Evolutionary conservation across 2,113 vertebrate species (phyloP), one percentile per base, ranked within the genome.

Genomic region (Vimba vimba): DNA sequence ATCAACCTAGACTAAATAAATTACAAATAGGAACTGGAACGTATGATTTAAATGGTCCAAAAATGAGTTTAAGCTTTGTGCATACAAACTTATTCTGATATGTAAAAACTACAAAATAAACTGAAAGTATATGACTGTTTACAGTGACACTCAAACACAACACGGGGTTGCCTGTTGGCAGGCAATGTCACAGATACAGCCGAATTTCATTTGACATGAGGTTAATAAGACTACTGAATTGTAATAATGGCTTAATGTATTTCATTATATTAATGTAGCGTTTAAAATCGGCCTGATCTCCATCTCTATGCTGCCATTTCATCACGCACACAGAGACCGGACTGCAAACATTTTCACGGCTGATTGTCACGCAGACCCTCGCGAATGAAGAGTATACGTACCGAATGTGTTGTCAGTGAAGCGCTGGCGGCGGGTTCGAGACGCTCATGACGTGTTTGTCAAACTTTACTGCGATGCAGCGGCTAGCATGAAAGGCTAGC

Each of bases 391-490:
- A 91, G 89, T 10, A 73, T 83, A 83, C 82, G 33, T 83, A 83
- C 82, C 82, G 30, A 50, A 25, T 83, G 47, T 83, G 68, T 59
- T 30, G 6, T 83, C 82, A 83, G 82, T 27, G 27, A n/a, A 68
- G 47, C 47, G 27, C 66, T 83, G 82, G 91, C 91, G 88, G 76
- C 78, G 79, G 9, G 89, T 85, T 85, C 88, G 66, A 83, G 68
- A 30, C 30, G 82, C 33, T 73, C 68, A 73, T 83, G 30, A 59
- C 55, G 62, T 81, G 87, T 74, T 85, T 83, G 68, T 73, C 89
- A 89, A 91, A 90, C 85, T 91, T 92, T 92, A 85, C 88, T 77
- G 73, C 76, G 82, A 80, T 78, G 85, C 86, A 84, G 90, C 82
- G 71, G 80, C 85, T 84, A 71, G 89, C 74, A 83, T 79, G 36